Conservation (phyloP, 2,888 invertebrate genomes). For the Chesias legatella region DNA sequence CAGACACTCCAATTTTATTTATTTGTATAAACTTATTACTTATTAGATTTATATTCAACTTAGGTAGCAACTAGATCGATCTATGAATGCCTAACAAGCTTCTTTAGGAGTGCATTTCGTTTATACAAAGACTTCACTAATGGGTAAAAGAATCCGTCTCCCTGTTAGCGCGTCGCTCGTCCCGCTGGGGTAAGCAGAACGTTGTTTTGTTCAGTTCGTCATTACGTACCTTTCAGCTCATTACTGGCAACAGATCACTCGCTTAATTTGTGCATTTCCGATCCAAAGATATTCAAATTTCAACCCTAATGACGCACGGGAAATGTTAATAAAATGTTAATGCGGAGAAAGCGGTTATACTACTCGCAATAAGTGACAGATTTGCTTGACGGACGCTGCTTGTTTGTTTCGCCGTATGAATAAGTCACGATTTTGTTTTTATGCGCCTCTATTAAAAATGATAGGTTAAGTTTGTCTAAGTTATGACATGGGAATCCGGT, state of each 20-base stretch:
- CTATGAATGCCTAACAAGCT: too few species aligned
- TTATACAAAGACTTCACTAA: neutral
- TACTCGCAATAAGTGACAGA: constrained; percentile 74
- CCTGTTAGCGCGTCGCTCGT: constrained; percentile 46
- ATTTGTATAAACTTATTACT: too few species aligned
- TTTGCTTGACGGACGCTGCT: constrained; percentile 75
- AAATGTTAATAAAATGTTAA: constrained; percentile 81
- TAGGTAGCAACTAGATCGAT: too few species aligned
- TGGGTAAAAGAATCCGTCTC: constrained; percentile 41
- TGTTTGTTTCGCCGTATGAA: constrained; percentile 70
- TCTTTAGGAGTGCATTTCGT: too few species aligned
- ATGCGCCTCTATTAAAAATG: constrained; percentile 26
- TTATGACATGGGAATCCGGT: constrained; percentile 27
- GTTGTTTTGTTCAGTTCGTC: constrained; percentile 76
- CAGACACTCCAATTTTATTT: too few species aligned
- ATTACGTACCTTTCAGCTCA: constrained; percentile 76
- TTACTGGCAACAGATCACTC: constrained; percentile 76
- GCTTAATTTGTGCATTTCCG: constrained; percentile 81
- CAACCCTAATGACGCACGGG: constrained; percentile 75
- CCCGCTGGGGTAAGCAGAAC: constrained; percentile 67
- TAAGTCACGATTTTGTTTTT: constrained; percentile 75
- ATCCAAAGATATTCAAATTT: constrained; percentile 79
- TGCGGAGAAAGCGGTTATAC: constrained; percentile 69
- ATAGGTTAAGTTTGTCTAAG: constrained; percentile 28
- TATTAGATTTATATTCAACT: too few species aligned